Percentiles rank a stretch among this genome's conserved stretches.
Conservation (phyloP, 2,113 vertebrate species). For the Archilochus colubris region DNA sequence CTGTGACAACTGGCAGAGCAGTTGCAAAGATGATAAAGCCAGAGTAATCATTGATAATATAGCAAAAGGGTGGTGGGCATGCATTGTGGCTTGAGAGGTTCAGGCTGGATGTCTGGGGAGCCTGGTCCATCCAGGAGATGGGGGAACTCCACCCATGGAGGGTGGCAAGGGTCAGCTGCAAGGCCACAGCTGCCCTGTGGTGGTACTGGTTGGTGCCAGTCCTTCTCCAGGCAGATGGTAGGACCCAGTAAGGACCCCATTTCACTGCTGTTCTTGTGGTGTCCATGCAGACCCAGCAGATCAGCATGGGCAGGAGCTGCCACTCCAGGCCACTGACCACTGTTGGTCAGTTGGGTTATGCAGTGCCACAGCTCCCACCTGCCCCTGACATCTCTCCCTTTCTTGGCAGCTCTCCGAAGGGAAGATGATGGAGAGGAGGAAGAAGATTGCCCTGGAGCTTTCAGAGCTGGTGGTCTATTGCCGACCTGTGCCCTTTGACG, state of each 20-base stretch:
- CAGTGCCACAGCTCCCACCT: background rate
- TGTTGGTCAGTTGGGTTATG: background rate
- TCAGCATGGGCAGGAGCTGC: background rate
- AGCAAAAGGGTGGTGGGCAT: background rate
- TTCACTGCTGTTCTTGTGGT: background rate
- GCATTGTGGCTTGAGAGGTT: background rate
- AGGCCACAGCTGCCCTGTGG: background rate
- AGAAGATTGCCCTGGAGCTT: slow-evolving; percentile 97
- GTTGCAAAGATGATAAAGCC: background rate
- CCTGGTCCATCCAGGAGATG: accelerated
- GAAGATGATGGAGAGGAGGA: slow-evolving; percentile 98
- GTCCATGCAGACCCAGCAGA: background rate
- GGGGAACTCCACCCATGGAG: background rate
- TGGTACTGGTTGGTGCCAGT: background rate
- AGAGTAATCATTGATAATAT: background rate
- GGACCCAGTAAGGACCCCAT: background rate
- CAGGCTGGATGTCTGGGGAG: background rate
- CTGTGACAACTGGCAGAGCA: background rate
- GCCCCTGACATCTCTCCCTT: background rate
- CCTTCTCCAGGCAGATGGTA: background rate
- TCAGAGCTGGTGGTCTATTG: slow-evolving; percentile 98
- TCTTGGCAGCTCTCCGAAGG: slow-evolving; percentile 90
- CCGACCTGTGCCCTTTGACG: slow-evolving; percentile 95
- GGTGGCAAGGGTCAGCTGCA: background rate
- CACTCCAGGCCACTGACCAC: accelerated